These are phyloP conservation scores for Folsomia manolachei DNA, from an alignment of 2,888 invertebrate genomes.

Conservation along the genomic window DNA sequence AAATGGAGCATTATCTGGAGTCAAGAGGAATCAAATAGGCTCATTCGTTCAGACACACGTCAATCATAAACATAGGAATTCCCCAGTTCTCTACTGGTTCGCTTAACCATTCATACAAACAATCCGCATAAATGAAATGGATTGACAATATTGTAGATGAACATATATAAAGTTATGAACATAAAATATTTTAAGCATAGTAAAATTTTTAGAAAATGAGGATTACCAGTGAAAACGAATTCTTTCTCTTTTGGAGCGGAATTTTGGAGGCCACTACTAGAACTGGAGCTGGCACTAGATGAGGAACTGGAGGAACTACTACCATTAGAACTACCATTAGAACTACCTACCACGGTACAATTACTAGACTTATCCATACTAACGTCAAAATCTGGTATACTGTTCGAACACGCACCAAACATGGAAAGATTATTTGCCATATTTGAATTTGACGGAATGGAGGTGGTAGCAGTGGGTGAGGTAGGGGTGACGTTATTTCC, in stretches of 20 bases:
- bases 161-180: too few species aligned
- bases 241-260: slow-evolving; percentile 8
- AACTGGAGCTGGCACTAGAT: not conserved
- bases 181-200: too few species aligned
- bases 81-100: too few species aligned
- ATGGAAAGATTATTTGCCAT: slow-evolving; percentile 9
- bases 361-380: slow-evolving; percentile 19
- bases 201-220: not conserved
- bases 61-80: not conserved
- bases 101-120: not conserved
- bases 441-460: slow-evolving; percentile 6
- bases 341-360: not conserved
- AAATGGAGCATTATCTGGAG: too few species aligned
- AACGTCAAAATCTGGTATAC: slow-evolving; percentile 20
- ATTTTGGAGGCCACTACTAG: not conserved
- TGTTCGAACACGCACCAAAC: not conserved
- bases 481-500: slow-evolving; percentile 1
- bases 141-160: too few species aligned
- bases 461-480: not conserved
- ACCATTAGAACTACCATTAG: not conserved
- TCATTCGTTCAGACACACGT: not conserved
- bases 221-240: slow-evolving; percentile 18
- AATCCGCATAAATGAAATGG: not conserved
- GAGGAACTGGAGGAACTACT: not conserved
- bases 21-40: too few species aligned